These are phyloP conservation scores for Habroteleia sp. DNA, from an alignment of 2,888 invertebrate genomes.

Conservation along the genomic window DNA sequence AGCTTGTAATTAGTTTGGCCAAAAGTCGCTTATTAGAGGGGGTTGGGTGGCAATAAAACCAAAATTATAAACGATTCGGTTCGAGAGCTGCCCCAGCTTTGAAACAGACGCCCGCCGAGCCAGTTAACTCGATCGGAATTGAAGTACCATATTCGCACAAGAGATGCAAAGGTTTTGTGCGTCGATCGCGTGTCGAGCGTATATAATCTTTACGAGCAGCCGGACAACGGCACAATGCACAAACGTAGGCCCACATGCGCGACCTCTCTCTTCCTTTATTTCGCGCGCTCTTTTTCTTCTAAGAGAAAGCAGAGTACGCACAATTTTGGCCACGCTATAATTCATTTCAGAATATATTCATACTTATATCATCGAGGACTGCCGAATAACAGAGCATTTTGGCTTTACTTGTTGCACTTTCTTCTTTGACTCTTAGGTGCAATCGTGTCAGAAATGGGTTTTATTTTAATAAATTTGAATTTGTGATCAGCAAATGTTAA, in stretches of 20 bases:
- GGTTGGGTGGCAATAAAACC: too few relatives aligned
- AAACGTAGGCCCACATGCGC: not conserved
- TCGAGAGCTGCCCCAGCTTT: conserved; percentile 7
- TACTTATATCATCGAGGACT: conserved; percentile 13
- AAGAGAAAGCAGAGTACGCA: conserved; percentile 2
- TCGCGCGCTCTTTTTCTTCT: not conserved
- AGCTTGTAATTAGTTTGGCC: too few relatives aligned
- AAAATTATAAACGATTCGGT: conserved; percentile 1
- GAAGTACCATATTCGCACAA: conserved; percentile 35
- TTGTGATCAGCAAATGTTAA: not conserved
- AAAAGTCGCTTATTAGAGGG: too few relatives aligned
- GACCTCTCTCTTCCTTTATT: not conserved
- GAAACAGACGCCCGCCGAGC: conserved; percentile 7
- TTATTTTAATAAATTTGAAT: conserved; percentile 3
- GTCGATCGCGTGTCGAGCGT: conserved; percentile 32
- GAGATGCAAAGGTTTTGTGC: conserved; percentile 46
- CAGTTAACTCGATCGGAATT: conserved; percentile 26
- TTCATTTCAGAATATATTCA: conserved; percentile 6
- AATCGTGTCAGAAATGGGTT: conserved; percentile 1
- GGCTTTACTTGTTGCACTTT: conserved; percentile 3
- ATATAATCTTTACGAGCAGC: conserved; percentile 11
- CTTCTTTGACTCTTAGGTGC: not conserved
- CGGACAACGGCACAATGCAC: not conserved
- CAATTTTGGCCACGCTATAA: not conserved
- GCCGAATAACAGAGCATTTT: conserved; percentile 1